Base-by-base conservation (phyloP, 2,113 vertebrate species). In the Chaetura pelagica region DNA sequence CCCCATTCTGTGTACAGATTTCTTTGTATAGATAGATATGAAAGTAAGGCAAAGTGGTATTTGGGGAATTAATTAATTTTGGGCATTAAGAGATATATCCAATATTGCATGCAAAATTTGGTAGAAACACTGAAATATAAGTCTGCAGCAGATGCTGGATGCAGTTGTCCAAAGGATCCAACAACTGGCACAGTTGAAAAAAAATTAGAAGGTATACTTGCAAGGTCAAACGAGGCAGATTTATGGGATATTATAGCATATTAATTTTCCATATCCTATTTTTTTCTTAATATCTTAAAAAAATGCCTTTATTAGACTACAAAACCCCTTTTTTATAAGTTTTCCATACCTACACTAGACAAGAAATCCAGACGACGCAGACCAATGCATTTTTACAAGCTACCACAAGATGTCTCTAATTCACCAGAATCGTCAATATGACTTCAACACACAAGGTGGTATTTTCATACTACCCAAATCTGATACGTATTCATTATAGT, bases 371-470 rank as follows among this genome's bases (percentile, higher is more conserved):
- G 62, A 64, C 57, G 61, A 42, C 89, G 55, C 34, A 34, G 18
- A 7, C 21, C 32, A 32, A 4, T 95, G 97, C 84, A 97, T 54
- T 98, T 87, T 83, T 82, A 66, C 2, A 67, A 62, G 18, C 16
- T 34, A 90, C 98, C 98, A 98, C 97, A 97, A 98, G 98, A 97
- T 98, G 98, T 93, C 98, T 96, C 97, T 92, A 71, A 81, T 68
- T 87, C 94, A 97, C 97, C 87, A 72, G 63, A 81, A 71, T 81
- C 80, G n/a, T 77, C 67, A 75, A n/a, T 27, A 91, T 4, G 6
- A 67, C 27, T 75, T 34, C 34, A 54, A 11, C 13, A 34, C 71
- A 19, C 34, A 42, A 73, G 26, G 17, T 7, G 7, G 32, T n/a
- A 61, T 59, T 57, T 69, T 46, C 48, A 14, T 10, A 63, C 3